Percentiles rank a stretch among this genome's conserved stretches.
Conservation (phyloP, 2,888 invertebrate genomes). For the Beris chalybata region DNA sequence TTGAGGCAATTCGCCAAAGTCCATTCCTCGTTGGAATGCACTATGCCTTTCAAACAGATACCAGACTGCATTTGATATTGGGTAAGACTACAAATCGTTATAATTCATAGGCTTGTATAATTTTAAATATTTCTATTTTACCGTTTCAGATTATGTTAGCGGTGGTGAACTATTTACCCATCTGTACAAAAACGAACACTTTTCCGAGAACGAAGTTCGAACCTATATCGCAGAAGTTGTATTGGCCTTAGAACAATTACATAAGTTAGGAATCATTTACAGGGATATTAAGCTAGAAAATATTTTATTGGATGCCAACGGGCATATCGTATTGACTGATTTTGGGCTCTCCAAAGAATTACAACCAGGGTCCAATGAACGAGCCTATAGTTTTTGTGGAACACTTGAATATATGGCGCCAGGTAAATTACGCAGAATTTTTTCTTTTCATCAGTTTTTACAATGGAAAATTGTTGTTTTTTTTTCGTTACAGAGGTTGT, state of each 20-base stretch:
- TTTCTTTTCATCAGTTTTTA: neutral
- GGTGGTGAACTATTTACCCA: constrained; percentile 98
- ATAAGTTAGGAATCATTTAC: constrained; percentile 96
- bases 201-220: constrained; percentile 85
- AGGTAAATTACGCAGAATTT: constrained; percentile 48
- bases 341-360: constrained; percentile 97
- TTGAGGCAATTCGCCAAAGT: constrained; percentile 91
- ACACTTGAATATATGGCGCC: constrained; percentile 99
- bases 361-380: constrained; percentile 64
- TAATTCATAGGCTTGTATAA: neutral
- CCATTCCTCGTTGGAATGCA: constrained; percentile 96
- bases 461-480: constrained; percentile 15
- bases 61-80: constrained; percentile 93
- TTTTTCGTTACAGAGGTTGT: constrained; percentile 62
- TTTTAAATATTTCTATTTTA: constrained; percentile 8
- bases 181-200: constrained; percentile 90
- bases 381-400: constrained; percentile 97
- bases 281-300: constrained; percentile 98
- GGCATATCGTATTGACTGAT: constrained; percentile 95
- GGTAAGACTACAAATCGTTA: constrained; percentile 66
- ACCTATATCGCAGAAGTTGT: constrained; percentile 97
- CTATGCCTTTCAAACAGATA: constrained; percentile 98
- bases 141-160: constrained; percentile 83
- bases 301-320: constrained; percentile 89
- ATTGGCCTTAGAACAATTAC: constrained; percentile 91